A percentile compares a stretch with the other conserved stretches of the same genome.
Conservation (phyloP, 2,797 vertebrate genomes). For the Triplophysa bombifrons region DNA sequence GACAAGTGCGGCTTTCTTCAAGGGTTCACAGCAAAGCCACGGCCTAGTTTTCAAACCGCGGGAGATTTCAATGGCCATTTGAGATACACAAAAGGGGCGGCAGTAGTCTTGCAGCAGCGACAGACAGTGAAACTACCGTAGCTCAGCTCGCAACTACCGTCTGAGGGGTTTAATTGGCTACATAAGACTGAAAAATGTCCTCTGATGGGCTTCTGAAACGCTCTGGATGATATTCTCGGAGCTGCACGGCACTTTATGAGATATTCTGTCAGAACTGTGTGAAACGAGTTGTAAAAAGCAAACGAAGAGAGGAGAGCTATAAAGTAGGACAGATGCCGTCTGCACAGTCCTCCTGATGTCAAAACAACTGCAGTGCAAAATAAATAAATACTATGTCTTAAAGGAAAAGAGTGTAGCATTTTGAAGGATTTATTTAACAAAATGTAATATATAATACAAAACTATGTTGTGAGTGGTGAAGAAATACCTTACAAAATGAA, state of each 20-base stretch:
- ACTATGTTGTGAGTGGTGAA: too few species aligned
- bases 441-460: too few species aligned
- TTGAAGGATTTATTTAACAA: too few species aligned
- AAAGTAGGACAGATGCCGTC: conserved; percentile 1
- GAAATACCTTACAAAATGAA: too few species aligned
- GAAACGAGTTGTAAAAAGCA: conserved; percentile 11
- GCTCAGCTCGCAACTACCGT: conserved; percentile 13
- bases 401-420: neutral
- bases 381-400: neutral
- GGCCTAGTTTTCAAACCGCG: conserved; percentile 59
- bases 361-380: neutral
- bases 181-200: conserved; percentile 23
- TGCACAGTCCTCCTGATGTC: neutral
- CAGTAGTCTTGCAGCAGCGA: conserved; percentile 30
- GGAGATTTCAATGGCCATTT: conserved; percentile 46
- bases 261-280: conserved; percentile 40
- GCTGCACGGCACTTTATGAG: conserved; percentile 24
- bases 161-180: conserved; percentile 44
- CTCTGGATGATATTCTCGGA: conserved; percentile 20
- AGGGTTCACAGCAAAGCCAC: conserved; percentile 58
- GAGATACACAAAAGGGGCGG: conserved; percentile 50
- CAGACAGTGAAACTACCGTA: conserved; percentile 23
- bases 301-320: neutral
- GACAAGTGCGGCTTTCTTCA: conserved; percentile 52
- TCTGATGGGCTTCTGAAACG: conserved; percentile 26